Base-by-base conservation (phyloP, 1,140 invertebrate species). In the Drosophila mayri region DNA sequence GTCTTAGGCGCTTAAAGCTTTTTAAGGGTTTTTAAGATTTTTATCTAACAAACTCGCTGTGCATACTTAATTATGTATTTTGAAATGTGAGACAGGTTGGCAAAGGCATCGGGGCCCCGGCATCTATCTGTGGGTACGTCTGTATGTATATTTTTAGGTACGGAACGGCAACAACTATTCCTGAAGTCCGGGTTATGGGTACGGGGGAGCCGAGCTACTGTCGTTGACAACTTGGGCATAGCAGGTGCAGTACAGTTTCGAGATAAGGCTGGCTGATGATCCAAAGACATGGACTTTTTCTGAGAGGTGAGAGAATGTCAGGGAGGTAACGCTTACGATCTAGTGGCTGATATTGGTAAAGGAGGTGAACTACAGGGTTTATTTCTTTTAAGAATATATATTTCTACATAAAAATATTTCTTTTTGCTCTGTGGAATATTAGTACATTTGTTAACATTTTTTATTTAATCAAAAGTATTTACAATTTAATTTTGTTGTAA, bases 1-100 rank as follows among this genome's bases (percentile, higher is more conserved):
- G 75, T 86, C 79, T 88, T 90, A 90, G 85, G 85, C 85, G 85
- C 85, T 90, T 90, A 90, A 90, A 90, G 85, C 85, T 90, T 90
- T 90, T 90, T 90, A 90, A 90, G 85, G 85, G 85, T 90, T 90
- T 90, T 90, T 90, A 90, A 90, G 85, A 90, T 90, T 90, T 88
- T 90, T 90, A 90, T 90, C 85, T 90, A 90, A 90, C 85, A 90
- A 81, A 90, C 85, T 90, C 85, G 85, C 85, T 90, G 85, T 90
- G 85, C 85, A 90, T 90, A 90, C 85, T 90, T 90, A 90, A 90
- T 90, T 90, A 90, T 87, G 84, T 87, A 88, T 90, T 90, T 90
- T 90, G 85, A 90, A 90, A 90, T 90, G 85, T 90, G 81, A 90
- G 85, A 90, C 85, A 90, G 85, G 85, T 88, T 88, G 75, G 82